Conservation (phyloP, 1,140 invertebrate species). For the Bombus confusus region DNA sequence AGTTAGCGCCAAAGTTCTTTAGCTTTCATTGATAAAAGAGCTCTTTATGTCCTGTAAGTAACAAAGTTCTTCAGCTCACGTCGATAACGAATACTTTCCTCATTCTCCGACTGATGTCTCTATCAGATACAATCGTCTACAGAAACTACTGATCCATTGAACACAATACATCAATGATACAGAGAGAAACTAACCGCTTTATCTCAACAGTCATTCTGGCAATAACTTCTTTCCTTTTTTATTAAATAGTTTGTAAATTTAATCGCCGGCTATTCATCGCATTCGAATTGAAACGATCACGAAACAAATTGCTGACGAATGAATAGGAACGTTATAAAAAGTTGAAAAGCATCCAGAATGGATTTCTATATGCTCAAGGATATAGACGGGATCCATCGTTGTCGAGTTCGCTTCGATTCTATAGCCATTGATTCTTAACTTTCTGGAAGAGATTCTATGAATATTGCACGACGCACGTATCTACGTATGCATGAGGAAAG, state of each 20-base stretch:
- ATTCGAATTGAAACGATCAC: not conserved
- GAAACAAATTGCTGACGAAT: not conserved
- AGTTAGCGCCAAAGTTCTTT: not conserved
- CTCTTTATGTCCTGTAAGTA: not conserved
- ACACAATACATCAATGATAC: not conserved
- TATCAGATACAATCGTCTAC: not conserved
- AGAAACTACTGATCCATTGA: not conserved
- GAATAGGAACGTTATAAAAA: not conserved
- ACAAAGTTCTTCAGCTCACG: not conserved
- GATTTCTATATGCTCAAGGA: constrained; percentile 46
- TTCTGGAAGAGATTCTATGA: constrained; percentile 68
- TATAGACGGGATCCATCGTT: constrained; percentile 6
- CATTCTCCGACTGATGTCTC: not conserved
- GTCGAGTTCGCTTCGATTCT: not conserved
- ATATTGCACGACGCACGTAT: constrained; percentile 65
- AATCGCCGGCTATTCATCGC: not conserved
- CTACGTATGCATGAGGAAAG: constrained; percentile 69
- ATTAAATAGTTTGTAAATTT: not conserved
- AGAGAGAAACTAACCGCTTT: not conserved
- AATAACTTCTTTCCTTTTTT: not conserved
- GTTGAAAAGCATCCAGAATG: constrained; percentile 3
- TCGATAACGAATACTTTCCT: not conserved
- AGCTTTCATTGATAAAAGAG: not conserved
- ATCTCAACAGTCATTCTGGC: not conserved
- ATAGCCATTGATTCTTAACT: constrained; percentile 51